Evolutionary conservation across 2,113 vertebrate species (phyloP).

Genomic region (Drymodes brunneopygia): DNA sequence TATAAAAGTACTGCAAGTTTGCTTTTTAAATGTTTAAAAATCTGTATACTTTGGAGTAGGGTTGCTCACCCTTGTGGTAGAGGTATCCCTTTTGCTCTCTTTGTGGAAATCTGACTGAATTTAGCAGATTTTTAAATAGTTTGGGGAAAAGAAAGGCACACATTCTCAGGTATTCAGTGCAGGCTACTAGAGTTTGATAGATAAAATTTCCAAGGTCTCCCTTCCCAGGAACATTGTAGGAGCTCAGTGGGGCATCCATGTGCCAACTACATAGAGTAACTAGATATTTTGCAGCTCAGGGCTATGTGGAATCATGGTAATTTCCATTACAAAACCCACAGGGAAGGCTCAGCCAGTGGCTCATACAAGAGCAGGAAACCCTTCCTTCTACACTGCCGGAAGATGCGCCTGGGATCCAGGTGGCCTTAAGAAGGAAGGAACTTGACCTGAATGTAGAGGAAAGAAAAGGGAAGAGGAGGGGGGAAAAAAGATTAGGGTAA

Average conservation of each 20-base stretch:
- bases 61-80: neutral
- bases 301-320: neutral
- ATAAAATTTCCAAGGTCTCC: neutral
- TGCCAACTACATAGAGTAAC: neutral
- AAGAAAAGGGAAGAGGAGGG: neutral
- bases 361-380: neutral
- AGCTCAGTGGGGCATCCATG: neutral
- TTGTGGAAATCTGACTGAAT: neutral
- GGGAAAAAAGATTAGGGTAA: neutral
- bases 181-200: neutral
- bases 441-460: neutral
- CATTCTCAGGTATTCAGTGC: neutral
- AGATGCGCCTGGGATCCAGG: neutral
- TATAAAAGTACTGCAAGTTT: neutral
- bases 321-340: neutral
- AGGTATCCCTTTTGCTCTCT: neutral
- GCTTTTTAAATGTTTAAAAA: neutral
- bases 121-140: neutral
- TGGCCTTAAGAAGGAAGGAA: neutral
- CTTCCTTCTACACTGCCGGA: neutral
- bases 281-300: neutral
- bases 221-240: neutral
- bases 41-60: neutral
- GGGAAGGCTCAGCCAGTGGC: neutral
- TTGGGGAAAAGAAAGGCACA: accelerated